Evolutionary conservation across 2,888 invertebrate genomes (phyloP).

Genomic region (Augiades crinisus): DNA sequence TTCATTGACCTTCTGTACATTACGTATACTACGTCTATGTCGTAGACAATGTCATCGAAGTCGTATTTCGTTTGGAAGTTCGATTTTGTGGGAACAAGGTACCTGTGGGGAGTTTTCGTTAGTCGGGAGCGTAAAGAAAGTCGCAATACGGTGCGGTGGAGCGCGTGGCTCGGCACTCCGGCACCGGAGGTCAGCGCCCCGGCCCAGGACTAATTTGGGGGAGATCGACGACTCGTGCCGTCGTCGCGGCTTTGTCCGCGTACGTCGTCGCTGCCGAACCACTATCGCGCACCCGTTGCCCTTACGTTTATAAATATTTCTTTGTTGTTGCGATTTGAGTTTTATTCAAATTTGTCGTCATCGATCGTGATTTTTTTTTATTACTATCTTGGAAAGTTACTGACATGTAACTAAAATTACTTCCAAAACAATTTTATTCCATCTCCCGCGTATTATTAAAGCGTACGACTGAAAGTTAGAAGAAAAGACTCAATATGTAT

Average conservation of each 20-base stretch:
- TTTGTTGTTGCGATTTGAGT: not conserved
- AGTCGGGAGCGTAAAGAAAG: conserved; percentile 16
- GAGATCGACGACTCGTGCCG: conserved; percentile 74
- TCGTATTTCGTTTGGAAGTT: not conserved
- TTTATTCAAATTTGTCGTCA: too few relatives aligned
- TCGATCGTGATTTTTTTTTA: too few relatives aligned
- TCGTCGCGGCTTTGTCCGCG: conserved; percentile 66
- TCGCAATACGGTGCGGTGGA: conserved; percentile 12
- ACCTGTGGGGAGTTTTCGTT: not conserved
- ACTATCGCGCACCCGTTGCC: not conserved
- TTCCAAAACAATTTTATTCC: too few relatives aligned
- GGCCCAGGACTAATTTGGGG: conserved; percentile 80
- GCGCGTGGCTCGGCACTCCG: conserved; percentile 34
- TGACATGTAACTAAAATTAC: too few relatives aligned
- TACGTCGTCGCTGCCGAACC: conserved; percentile 48
- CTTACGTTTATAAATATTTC: not conserved
- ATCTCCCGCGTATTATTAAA: too few relatives aligned
- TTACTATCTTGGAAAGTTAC: too few relatives aligned
- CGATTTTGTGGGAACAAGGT: not conserved
- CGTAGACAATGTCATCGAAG: not conserved
- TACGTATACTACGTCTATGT: not conserved
- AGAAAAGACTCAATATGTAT: too few relatives aligned
- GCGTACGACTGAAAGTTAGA: too few relatives aligned
- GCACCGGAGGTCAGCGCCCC: conserved; percentile 74
- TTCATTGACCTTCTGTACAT: conserved; percentile 49